A percentile compares a stretch with the other conserved stretches of the same genome.
phyloP scores from a whole-genome alignment of 2,113 vertebrate species.

The Opisthocomus hoazin region DNA sequence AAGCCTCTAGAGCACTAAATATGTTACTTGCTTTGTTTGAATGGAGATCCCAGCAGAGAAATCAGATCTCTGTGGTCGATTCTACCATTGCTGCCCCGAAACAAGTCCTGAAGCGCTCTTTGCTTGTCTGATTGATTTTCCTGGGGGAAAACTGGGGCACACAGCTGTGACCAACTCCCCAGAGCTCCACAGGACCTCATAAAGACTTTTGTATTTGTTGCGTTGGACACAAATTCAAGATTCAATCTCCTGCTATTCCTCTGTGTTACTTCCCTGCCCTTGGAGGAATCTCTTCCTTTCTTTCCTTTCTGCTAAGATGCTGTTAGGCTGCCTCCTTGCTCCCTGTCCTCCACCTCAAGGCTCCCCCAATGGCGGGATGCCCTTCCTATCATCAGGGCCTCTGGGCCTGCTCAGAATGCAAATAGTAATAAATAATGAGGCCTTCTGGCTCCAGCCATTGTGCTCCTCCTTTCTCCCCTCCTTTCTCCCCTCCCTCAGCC shows the following conservation, averaged over 20 bases:
- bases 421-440: background rate
- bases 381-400: background rate
- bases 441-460: background rate
- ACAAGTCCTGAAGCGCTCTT: background rate
- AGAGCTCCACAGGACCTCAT: background rate
- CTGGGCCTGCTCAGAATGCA: background rate
- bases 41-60: background rate
- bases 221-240: background rate
- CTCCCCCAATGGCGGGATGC: background rate
- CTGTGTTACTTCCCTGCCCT: background rate
- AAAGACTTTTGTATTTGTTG: background rate
- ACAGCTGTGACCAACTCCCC: background rate
- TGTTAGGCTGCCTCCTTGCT: background rate
- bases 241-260: background rate
- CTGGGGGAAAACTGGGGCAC: background rate
- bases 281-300: background rate
- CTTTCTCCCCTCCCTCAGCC: background rate
- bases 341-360: too few species aligned
- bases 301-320: background rate
- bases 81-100: background rate
- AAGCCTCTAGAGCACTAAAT: background rate
- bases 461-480: background rate
- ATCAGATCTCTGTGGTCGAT: background rate
- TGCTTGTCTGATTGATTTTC: background rate
- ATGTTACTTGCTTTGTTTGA: background rate